phyloP scores from a whole-genome alignment of 2,797 vertebrate genomes.

The Peromyscus nudipes region DNA sequence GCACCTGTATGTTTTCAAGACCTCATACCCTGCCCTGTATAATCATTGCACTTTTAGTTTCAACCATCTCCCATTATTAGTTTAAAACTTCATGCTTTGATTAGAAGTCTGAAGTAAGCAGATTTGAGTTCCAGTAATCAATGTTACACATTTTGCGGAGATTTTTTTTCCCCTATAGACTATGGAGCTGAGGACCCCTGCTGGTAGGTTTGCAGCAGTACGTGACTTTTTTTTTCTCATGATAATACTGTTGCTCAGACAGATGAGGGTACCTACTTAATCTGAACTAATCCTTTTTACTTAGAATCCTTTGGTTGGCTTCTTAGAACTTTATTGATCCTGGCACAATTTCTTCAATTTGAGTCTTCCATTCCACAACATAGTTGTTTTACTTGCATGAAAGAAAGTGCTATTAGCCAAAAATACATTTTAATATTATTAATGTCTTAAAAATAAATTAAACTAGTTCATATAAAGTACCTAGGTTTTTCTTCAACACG shows the following conservation, averaged over 20 bases:
- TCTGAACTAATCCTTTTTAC: constrained; percentile 19
- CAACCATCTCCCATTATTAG: constrained; percentile 20
- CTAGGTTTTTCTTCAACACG: neutral
- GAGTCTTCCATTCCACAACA: neutral
- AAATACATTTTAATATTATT: constrained; percentile 56
- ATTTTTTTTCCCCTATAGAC: constrained; percentile 15
- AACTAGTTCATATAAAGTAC: neutral
- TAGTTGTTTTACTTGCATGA: neutral
- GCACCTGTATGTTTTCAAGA: neutral
- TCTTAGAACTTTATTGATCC: constrained; percentile 9
- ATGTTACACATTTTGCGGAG: neutral
- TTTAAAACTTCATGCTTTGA: constrained; percentile 28
- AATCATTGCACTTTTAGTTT: constrained; percentile 45
- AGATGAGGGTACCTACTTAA: neutral
- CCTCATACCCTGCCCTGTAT: neutral
- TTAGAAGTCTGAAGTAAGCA: constrained; percentile 30
- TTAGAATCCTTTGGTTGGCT: neutral
- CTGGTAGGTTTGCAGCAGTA: constrained; percentile 66
- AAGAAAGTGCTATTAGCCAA: constrained; percentile 11
- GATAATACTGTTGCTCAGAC: neutral
- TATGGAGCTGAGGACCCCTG: constrained; percentile 82
- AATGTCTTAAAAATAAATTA: constrained; percentile 37
- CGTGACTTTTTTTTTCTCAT: neutral
- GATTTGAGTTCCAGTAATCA: constrained; percentile 2
- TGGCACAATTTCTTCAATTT: neutral